These are phyloP conservation scores for Sycophila texana DNA, from an alignment of 2,888 invertebrate genomes.

Conservation along the genomic window DNA sequence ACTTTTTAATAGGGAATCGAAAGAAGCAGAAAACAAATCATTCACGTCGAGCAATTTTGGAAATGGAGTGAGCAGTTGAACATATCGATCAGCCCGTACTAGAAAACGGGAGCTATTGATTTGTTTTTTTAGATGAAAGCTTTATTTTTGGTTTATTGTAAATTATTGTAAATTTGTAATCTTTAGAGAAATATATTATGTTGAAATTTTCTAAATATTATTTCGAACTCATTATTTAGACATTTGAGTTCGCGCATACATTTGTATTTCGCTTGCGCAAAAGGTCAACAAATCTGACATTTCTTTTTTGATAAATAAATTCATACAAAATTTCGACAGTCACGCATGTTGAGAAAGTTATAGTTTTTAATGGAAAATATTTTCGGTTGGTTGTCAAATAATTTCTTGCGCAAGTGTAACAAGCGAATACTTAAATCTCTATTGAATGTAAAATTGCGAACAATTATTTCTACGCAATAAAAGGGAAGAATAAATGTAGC, in stretches of 20 bases:
- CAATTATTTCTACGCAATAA: too few species aligned
- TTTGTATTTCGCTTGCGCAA: too few species aligned
- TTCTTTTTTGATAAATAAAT: conserved; percentile 6
- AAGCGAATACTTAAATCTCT: too few species aligned
- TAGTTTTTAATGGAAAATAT: too few species aligned
- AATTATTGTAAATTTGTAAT: conserved; percentile 10
- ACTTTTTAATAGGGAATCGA: conserved; percentile 27
- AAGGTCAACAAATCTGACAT: too few species aligned
- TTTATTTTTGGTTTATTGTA: conserved; percentile 5
- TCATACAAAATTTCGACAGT: background rate
- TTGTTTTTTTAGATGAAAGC: conserved; percentile 1
- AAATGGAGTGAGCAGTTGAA: conserved; percentile 23
- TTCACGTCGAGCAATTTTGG: too few species aligned
- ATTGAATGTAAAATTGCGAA: too few species aligned
- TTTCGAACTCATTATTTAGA: background rate
- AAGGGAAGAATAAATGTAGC: background rate
- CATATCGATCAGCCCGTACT: conserved; percentile 13
- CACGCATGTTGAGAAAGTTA: too few species aligned
- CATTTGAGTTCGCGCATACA: background rate
- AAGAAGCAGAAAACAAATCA: conserved; percentile 24
- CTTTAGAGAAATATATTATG: conserved; percentile 3
- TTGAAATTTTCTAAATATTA: conserved; percentile 11
- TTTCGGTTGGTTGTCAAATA: too few species aligned
- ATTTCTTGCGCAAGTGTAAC: too few species aligned
- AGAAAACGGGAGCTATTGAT: background rate